phyloP scores from a whole-genome alignment of 2,797 vertebrate species.

The Siniperca undulata region DNA sequence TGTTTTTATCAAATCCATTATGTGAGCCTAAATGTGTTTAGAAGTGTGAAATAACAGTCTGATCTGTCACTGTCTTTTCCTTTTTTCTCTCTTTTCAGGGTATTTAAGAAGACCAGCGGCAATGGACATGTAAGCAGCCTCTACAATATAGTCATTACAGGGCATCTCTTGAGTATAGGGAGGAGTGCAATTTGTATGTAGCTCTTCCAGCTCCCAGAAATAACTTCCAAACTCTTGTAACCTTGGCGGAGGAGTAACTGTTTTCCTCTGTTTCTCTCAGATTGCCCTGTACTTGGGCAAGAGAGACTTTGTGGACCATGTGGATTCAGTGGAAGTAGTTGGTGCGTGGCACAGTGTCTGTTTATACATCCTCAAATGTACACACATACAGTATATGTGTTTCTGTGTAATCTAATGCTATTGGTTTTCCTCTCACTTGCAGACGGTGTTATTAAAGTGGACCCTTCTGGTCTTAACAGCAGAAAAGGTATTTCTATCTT shows the following conservation, averaged over 20 bases:
- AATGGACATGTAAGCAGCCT: constrained; percentile 88
- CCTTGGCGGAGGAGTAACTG: constrained; percentile 47
- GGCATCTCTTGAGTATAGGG: constrained; percentile 48
- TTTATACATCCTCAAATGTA: constrained; percentile 14
- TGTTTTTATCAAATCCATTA: constrained; percentile 6
- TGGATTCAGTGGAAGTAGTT: constrained; percentile 89
- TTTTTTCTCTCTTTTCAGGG: constrained; percentile 78
- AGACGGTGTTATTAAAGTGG: constrained; percentile 92
- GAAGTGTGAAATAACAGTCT: background rate
- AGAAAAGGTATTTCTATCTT: constrained; percentile 87
- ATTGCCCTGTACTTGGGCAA: constrained; percentile 91
- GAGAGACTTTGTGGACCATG: constrained; percentile 92
- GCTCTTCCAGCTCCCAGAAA: constrained; percentile 64
- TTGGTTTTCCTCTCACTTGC: constrained; percentile 41
- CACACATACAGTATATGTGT: background rate
- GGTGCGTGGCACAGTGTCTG: constrained; percentile 78
- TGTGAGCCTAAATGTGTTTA: background rate
- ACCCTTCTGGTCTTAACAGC: constrained; percentile 88
- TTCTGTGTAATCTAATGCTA: constrained; percentile 13
- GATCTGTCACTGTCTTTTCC: constrained; percentile 10
- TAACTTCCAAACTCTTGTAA: constrained; percentile 60
- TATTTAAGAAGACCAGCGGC: constrained; percentile 93
- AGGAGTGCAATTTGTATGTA: constrained; percentile 60
- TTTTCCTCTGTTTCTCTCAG: constrained; percentile 76
- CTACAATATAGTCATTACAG: constrained; percentile 67